Conservation (phyloP, 2,888 invertebrate species). For the Cryptops parisi region DNA sequence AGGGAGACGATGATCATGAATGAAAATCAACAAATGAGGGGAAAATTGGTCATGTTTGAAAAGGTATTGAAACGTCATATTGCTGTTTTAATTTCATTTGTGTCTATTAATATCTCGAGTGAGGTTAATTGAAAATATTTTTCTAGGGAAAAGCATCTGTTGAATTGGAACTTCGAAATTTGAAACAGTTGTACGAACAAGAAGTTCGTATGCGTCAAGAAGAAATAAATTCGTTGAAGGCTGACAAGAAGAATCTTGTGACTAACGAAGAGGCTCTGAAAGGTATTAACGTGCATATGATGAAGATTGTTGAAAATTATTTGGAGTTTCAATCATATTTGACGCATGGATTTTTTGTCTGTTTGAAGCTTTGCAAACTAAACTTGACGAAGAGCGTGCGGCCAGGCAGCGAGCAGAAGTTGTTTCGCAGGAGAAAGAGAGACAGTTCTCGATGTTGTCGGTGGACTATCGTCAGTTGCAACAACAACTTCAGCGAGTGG, state of each 20-base stretch:
- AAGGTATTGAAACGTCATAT: conserved; percentile 39
- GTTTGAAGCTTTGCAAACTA: conserved; percentile 64
- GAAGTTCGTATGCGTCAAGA: conserved; percentile 51
- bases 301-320: neutral
- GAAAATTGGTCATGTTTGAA: conserved; percentile 68
- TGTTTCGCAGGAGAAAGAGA: conserved; percentile 67
- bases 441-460: conserved; percentile 84
- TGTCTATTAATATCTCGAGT: neutral
- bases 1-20: conserved; percentile 49
- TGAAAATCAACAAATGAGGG: conserved; percentile 63
- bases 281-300: conserved; percentile 45
- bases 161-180: conserved; percentile 29
- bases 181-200: conserved; percentile 27
- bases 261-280: conserved; percentile 60
- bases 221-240: conserved; percentile 29
- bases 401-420: conserved; percentile 69
- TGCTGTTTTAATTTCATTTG: neutral
- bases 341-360: neutral
- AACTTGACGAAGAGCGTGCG: conserved; percentile 78
- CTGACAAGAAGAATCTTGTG: conserved; percentile 29
- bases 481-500: conserved; percentile 66
- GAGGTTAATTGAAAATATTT: neutral
- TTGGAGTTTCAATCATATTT: neutral
- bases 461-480: conserved; percentile 92
- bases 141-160: conserved; percentile 28